Conservation (phyloP, 2,113 vertebrate species). For the Agapornis roseicollis region DNA sequence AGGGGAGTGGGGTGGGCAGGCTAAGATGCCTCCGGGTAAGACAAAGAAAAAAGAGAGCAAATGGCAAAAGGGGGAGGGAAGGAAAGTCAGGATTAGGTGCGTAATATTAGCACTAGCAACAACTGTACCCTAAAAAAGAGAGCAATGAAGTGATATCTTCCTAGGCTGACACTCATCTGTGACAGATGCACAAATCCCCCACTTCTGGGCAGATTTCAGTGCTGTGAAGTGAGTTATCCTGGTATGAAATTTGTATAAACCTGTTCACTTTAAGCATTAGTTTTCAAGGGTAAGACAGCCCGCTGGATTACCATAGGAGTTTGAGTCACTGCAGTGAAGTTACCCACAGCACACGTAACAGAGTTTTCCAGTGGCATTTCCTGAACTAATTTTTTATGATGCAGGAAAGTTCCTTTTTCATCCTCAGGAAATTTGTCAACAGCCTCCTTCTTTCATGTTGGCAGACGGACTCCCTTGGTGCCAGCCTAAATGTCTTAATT, state of each 20-base stretch:
- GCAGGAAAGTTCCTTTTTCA: background rate
- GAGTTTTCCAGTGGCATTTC: background rate
- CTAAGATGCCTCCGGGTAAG: slow-evolving; percentile 44
- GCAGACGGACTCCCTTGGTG: background rate
- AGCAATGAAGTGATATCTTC: background rate
- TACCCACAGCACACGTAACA: background rate
- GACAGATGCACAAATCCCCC: background rate
- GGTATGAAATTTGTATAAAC: background rate
- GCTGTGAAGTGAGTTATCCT: background rate
- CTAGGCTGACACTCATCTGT: background rate
- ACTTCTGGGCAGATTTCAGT: slow-evolving; percentile 22
- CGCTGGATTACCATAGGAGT: background rate
- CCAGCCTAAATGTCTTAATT: background rate
- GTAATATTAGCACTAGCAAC: slow-evolving; percentile 29
- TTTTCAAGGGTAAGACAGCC: background rate
- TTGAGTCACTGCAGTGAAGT: background rate
- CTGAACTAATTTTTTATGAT: background rate
- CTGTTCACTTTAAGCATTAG: background rate
- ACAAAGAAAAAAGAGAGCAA: slow-evolving; percentile 17
- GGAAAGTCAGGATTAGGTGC: background rate
- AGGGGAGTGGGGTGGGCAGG: slow-evolving; percentile 52
- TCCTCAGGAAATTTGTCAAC: background rate
- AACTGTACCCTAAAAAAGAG: slow-evolving; percentile 18
- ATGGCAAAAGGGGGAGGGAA: slow-evolving; percentile 24
- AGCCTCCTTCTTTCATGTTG: background rate